These are phyloP conservation scores for Tympanuchus pallidicinctus DNA, from an alignment of 2,113 vertebrate genomes.

Conservation along the genomic window DNA sequence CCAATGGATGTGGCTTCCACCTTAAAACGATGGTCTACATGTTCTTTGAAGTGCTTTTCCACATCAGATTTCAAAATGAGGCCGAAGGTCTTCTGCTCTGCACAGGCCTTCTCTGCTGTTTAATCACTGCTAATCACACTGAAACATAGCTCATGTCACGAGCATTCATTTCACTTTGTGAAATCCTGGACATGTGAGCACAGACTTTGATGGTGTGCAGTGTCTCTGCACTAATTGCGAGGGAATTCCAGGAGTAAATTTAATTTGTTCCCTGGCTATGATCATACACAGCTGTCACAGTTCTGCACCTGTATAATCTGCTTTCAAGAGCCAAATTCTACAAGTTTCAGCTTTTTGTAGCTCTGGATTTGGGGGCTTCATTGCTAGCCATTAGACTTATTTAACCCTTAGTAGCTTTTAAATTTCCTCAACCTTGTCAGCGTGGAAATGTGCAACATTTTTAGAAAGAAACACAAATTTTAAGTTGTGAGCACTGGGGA, in stretches of 20 bases:
- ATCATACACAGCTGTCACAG: conserved; percentile 36
- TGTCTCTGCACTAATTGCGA: conserved; percentile 44
- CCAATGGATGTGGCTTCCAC: background rate
- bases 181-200: background rate
- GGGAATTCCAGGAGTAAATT: conserved; percentile 30
- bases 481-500: background rate
- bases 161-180: conserved; percentile 19
- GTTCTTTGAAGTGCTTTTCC: background rate
- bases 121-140: background rate
- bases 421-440: background rate
- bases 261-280: background rate
- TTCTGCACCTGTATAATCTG: conserved; percentile 49
- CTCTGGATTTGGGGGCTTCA: background rate
- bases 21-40: background rate
- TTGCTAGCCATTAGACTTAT: background rate
- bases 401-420: background rate
- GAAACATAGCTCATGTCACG: background rate
- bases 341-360: background rate
- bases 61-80: background rate
- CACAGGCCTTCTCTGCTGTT: background rate
- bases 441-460: background rate
- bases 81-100: background rate
- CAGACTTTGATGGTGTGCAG: conserved; percentile 47
- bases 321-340: conserved; percentile 38
- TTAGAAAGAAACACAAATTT: background rate